Evolutionary conservation across 2,113 vertebrate species (phyloP).

Genomic region (Lepus timidus): DNA sequence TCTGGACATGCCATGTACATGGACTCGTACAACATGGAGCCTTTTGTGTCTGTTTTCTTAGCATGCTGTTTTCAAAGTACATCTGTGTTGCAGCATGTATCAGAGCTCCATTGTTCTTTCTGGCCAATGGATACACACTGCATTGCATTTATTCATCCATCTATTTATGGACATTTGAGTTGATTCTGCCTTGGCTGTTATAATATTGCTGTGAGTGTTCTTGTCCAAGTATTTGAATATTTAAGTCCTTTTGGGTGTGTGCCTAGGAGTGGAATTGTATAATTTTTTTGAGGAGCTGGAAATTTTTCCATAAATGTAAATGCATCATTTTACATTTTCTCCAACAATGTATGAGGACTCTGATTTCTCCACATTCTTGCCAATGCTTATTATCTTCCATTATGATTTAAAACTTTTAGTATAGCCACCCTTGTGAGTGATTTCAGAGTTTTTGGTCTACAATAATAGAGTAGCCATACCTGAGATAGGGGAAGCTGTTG

Average conservation of each 20-base stretch:
- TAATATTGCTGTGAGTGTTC: background rate
- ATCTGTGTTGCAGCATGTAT: background rate
- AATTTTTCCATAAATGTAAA: background rate
- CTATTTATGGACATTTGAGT: fast-evolving
- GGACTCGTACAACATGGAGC: background rate
- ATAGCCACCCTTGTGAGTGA: background rate
- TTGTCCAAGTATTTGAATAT: background rate
- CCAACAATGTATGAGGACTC: background rate
- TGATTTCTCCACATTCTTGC: background rate
- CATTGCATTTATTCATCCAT: background rate
- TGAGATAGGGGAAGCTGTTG: background rate
- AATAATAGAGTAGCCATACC: background rate
- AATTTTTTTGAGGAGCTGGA: background rate
- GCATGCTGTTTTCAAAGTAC: no score
- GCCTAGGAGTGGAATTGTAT: background rate
- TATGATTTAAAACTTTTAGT: background rate
- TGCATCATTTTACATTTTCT: background rate
- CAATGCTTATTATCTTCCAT: background rate
- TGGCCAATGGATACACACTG: fast-evolving
- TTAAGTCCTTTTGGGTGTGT: background rate
- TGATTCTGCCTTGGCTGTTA: background rate
- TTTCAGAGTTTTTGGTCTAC: background rate
- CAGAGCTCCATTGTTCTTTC: background rate
- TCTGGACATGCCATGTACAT: background rate
- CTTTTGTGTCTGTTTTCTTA: background rate